Base-by-base conservation (phyloP, 2,797 vertebrate species). In the Chelon auratus region DNA sequence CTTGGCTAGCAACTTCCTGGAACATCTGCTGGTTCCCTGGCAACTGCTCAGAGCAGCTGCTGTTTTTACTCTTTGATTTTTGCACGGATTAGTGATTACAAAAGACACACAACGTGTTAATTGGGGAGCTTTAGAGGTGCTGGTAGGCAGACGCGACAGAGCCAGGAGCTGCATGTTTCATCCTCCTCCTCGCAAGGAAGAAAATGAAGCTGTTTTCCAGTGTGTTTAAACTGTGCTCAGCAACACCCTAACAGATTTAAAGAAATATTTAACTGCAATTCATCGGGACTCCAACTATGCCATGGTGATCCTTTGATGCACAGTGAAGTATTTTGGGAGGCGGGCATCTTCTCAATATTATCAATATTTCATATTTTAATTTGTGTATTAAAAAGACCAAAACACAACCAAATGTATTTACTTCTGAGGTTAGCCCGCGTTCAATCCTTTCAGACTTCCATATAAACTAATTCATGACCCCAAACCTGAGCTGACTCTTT, bases 351-450 rank as follows among this genome's bases (percentile, higher is more conserved):
- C 17, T 64, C 11, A 39, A 71, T 22, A 1, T 22, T 22, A 1
- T 1, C 22, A 22, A 22, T 22, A 22, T 22, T 22, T 22, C 22
- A 22, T 22, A 22, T 22, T 22, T 26, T 26, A 26, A 52, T 26
- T n/a, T 77, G 15, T 54, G 10, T 1, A 24, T 53, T 2, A 14
- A 63, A 37, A 57, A 30, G 17, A 26, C 11, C 9, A 24, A 60
- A 54, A 37, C 42, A 64, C 30, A 33, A 33, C 17, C 40, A 20
- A 20, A 24, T 47, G n/a, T 37, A 50, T 47, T 39, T 22, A 54
- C 3, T 9, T 22, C 22, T 10, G 22, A 73, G 76, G 77, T 82
- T 77, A 77, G 50, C 36, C 42, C 50, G 65, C 55, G 78, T 80
- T 86, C 72, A 83, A 5, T 30, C 9, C 11, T 18, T 18, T 76